Evolutionary conservation across 2,113 vertebrate species (phyloP).

Genomic region (Axis porcinus): DNA sequence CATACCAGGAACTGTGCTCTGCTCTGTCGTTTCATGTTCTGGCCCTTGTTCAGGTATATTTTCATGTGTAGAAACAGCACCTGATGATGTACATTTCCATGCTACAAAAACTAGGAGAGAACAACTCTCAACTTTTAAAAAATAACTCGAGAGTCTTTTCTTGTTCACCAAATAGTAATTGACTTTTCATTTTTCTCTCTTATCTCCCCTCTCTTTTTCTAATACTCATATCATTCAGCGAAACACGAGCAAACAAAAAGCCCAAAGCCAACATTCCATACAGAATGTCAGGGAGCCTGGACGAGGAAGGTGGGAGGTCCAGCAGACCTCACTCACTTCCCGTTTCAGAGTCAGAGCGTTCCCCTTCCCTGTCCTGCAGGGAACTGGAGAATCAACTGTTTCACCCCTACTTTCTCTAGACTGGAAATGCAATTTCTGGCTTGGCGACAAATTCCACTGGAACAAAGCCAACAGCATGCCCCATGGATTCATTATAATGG

Average conservation of each 20-base stretch:
- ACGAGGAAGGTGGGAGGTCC: not conserved
- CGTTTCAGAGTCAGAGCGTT: not conserved
- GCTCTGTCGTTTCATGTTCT: not conserved
- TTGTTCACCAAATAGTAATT: not conserved
- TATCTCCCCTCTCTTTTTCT: not conserved
- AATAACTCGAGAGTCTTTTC: not conserved
- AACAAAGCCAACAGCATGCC: not conserved
- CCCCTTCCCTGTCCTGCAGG: not conserved
- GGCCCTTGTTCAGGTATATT: not conserved
- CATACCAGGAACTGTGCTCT: not conserved
- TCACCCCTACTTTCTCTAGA: not conserved
- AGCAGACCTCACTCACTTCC: not conserved
- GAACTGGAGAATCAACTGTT: not conserved
- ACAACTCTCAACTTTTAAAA: not conserved
- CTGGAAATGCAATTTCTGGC: constrained; percentile 39
- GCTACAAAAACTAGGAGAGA: not conserved
- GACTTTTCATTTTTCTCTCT: not conserved
- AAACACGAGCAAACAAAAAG: not conserved
- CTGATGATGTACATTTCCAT: not conserved
- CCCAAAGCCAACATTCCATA: not conserved
- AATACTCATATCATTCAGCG: not conserved
- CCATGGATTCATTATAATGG: not conserved
- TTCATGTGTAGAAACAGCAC: not conserved
- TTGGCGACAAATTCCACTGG: not conserved
- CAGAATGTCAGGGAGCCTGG: not conserved